Base-by-base conservation (phyloP, 2,888 invertebrate species). In the Chironomus riparius region DNA sequence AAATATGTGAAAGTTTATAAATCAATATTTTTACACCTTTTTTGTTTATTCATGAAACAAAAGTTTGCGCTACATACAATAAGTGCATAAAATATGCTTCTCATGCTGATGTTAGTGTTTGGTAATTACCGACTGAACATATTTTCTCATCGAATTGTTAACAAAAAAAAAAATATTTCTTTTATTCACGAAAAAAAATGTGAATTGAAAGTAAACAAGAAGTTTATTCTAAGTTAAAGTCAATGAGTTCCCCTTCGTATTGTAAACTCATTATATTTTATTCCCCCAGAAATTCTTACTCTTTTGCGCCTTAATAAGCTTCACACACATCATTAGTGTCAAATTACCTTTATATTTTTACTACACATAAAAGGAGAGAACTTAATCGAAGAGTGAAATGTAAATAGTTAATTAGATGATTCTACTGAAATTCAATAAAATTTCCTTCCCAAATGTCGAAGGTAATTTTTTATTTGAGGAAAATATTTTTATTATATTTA, bases 341-440 rank as follows among this genome's bases (percentile, higher is more conserved):
- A 65, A 65, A 65, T 65, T 65, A 65, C 65, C 18, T 56, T 65
- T 65, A 65, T 21, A 21, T 65, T 65, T 65, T 13, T 56, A n/a
- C 7, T 18, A 18, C 18, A 65, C 18, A 15, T 22, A 10, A 18
- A 70, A 56, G 24, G 56, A 73, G 22, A 73, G 18, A 62, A 62
- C 15, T 47, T 65, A 61, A 18, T 47, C 61, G 70, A 56, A 68
- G 38, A 38, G 71, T 71, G 68, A 47, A 68, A 74, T 47, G 68
- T 74, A 74, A 68, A 65, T 74, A 74, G 68, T 68, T 74, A 74
- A 74, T 74, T 74, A 62, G 74, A 74, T 74, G 74, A 74, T 74
- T 74, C 47, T 50, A 21, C 21, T 10, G 24, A 24, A 13, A 21
- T 56, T 56, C 56, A 15, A 38, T 38, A 38, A 38, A 38, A 38